Conservation (phyloP, 2,113 vertebrate species). For the Rhinogobius similis region DNA sequence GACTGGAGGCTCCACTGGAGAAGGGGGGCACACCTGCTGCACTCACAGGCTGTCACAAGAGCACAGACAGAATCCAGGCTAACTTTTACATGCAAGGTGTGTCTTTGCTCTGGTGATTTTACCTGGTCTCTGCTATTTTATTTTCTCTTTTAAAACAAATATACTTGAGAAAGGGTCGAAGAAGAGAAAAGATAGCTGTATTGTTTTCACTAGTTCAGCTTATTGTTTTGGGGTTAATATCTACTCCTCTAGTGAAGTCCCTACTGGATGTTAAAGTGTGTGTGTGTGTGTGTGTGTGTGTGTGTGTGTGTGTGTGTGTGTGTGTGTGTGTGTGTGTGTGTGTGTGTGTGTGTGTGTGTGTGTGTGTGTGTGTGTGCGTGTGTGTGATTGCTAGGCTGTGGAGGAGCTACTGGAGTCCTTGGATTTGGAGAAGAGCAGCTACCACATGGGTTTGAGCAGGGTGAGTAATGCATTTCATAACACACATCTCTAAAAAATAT, state of each 20-base stretch:
- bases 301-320: constrained; percentile 48
- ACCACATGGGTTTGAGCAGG: constrained; percentile 94
- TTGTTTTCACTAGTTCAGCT: constrained; percentile 38
- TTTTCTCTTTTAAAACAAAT: constrained; percentile 17
- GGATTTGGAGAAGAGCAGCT: constrained; percentile 96
- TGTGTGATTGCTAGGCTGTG: constrained; percentile 81
- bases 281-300: constrained; percentile 44
- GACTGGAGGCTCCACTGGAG: constrained; percentile 59
- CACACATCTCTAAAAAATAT: neutral
- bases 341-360: constrained; percentile 37
- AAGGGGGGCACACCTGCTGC: constrained; percentile 41
- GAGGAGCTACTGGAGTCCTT: constrained; percentile 94
- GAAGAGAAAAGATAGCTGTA: constrained; percentile 10
- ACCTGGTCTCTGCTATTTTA: constrained; percentile 12
- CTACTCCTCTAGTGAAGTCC: constrained; percentile 40
- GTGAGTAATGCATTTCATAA: constrained; percentile 74
- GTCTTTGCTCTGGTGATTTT: constrained; percentile 8
- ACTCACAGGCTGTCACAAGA: constrained; percentile 29
- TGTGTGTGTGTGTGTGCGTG: constrained; percentile 39
- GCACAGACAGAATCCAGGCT: constrained; percentile 34
- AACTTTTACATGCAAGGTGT: constrained; percentile 18
- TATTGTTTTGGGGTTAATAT: constrained; percentile 25
- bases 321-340: constrained; percentile 37
- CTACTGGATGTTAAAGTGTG: constrained; percentile 43
- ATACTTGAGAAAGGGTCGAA: constrained; percentile 23